These are phyloP conservation scores for Sebastiscus tertius DNA, from an alignment of 2,797 vertebrate species.

Conservation along the genomic window DNA sequence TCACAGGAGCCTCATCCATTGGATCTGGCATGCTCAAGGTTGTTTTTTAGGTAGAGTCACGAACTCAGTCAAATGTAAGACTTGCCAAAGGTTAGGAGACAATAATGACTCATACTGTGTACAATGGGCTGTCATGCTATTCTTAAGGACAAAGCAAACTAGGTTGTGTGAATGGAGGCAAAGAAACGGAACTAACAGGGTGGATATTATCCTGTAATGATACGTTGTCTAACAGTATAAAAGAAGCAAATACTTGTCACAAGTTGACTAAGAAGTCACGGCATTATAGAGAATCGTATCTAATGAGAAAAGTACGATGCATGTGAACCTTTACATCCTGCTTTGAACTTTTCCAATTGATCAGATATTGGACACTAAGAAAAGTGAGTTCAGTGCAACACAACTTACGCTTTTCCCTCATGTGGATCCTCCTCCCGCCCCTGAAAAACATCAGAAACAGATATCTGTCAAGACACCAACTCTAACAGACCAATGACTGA, in stretches of 20 bases:
- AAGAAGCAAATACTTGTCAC: neutral
- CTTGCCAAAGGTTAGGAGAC: neutral
- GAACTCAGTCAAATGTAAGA: neutral
- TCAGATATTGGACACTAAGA: neutral
- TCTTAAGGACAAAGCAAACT: neutral
- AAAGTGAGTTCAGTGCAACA: neutral
- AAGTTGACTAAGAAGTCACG: neutral
- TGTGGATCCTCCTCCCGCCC: conserved; percentile 98
- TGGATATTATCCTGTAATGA: conserved; percentile 8
- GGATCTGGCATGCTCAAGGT: neutral
- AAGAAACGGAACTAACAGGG: neutral
- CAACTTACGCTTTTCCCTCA: conserved; percentile 98
- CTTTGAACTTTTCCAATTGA: neutral
- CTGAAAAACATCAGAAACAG: conserved; percentile 78
- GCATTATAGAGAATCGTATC: neutral
- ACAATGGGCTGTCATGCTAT: neutral
- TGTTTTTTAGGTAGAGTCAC: neutral
- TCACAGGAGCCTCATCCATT: too few species aligned
- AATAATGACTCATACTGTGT: neutral
- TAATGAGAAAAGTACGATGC: neutral
- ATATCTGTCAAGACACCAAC: conserved; percentile 34
- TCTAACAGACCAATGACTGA: neutral
- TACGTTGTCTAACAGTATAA: neutral
- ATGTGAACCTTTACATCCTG: neutral
- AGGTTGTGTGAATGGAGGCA: neutral